Base-by-base conservation (phyloP, 1,140 invertebrate species). In the Drosophila lacertosa region DNA sequence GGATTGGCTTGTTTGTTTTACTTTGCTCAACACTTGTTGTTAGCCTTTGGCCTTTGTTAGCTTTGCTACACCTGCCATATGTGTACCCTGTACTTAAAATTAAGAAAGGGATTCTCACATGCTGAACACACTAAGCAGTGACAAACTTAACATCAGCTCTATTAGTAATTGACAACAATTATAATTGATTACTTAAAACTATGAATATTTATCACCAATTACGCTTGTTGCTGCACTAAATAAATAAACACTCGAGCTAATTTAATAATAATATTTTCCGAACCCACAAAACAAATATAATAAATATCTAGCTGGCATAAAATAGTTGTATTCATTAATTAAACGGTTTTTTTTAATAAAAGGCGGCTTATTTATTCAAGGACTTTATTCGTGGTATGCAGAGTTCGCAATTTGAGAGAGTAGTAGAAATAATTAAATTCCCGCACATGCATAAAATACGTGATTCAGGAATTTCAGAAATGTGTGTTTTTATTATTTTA, bases 291-390 rank as follows among this genome's bases (percentile, higher is more conserved):
- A 20, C 32, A 51, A 51, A n/a, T n/a, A n/a, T 26, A 18, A 9
- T 39, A 45, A 73, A 64, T 29, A 62, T 79, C 74, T 11, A 42
- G n/a, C n/a, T 55, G 32, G 68, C 64, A 65, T 42, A 62, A 59
- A 67, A 51, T 62, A 44, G 47, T 77, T 67, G 64, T 63, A 59
- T 83, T 69, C 53, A 68, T 74, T 40, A 82, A 73, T 69, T 74
- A 74, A 64, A 60, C 59, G 29, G 45, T 50, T 63, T 7, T 26
- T 26, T 29, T 9, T 29, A 77, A 66, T 59, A 45, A n/a, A n/a
- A n/a, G n/a, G n/a, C 55, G 54, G 64, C 72, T 48, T 53, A 48
- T 62, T 40, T 67, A 32, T 44, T 40, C 70, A 62, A 65, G 40
- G 71, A 68, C 24, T 75, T 65, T 72, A 72, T 67, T 64, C 55